These are phyloP conservation scores for Aphodius granarius DNA, from an alignment of 2,888 invertebrate genomes.

Conservation along the genomic window DNA sequence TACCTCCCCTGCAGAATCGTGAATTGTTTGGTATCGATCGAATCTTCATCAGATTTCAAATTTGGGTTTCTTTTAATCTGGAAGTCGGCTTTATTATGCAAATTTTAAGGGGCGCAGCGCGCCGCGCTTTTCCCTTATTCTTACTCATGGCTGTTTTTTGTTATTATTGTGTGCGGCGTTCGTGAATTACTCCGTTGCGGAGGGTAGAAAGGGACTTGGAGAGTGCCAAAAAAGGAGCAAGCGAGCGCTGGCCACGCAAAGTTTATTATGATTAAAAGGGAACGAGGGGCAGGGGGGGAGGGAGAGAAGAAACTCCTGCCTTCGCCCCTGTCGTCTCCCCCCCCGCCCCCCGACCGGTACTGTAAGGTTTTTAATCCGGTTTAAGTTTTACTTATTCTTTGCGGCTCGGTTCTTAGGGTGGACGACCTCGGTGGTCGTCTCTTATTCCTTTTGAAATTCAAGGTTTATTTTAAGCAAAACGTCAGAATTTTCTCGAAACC, in stretches of 20 bases:
- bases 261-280: slow-evolving; percentile 13
- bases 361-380: background rate
- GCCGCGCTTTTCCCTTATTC: slow-evolving; percentile 2
- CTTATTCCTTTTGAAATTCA: no score
- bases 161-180: slow-evolving; percentile 13
- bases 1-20: no score
- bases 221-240: background rate
- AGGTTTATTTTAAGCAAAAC: no score
- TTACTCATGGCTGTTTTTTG: background rate
- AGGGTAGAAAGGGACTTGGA: background rate
- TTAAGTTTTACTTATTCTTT: background rate
- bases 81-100: slow-evolving; percentile 12
- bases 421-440: no score
- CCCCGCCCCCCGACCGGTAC: background rate
- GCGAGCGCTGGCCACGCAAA: background rate
- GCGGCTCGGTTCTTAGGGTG: background rate
- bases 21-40: no score
- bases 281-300: background rate
- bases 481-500: no score
- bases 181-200: background rate
- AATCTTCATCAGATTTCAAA: no score
- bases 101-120: slow-evolving; percentile 1
- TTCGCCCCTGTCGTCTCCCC: no score
- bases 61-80: slow-evolving; percentile 14
- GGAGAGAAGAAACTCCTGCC: no score